Evolutionary conservation across 1,140 invertebrate species (phyloP), one percentile per base, ranked within the genome.

Genomic region (Sarcophaga bullata): DNA sequence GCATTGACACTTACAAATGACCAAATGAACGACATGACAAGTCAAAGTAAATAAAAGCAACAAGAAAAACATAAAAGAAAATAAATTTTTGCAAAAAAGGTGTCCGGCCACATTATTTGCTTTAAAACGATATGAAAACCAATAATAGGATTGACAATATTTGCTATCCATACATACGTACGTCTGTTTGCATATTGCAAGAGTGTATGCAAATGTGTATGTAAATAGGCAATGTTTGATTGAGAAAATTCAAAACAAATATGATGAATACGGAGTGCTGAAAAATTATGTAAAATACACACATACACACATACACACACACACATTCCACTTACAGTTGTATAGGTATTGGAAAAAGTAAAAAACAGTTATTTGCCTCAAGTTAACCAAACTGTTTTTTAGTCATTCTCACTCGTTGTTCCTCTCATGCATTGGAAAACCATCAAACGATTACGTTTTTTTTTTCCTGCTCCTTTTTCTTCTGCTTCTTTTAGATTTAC

Each of bases 381-480:
- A 17, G n/a, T 68, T n/a, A 68, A 62, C 11, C 15, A n/a, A 58
- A n/a, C 54, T 37, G 25, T 37, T 37, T 19, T 68, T 68, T 17
- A 68, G 6, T 68, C 17, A 68, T 68, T 19, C 62, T 25, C 62
- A 68, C 58, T 68, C 4, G 25, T 37, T 37, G 25, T 37, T n/a
- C 25, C 25, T 37, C 4, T 37, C 58, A 68, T 17, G 8, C 58
- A 8, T n/a, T 68, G 8, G n/a, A 19, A 68, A 19, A 68, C 62
- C 62, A 68, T 68, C 62, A 68, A 68, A 68, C 19, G 19, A 68
- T 68, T 68, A 68, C 19, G 7, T 58, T 68, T 68, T 10, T 68
- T 68, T 10, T 19, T 25, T 68, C 15, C 11, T 37, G 25, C 25
- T 37, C 4, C 25, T 4, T n/a, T n/a, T n/a, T n/a, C n/a, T n/a